Percentiles rank a stretch among this genome's conserved stretches.
These are phyloP conservation scores for Coenobita brevimanus DNA, from an alignment of 1,140 invertebrate genomes.

Conservation along the genomic window DNA sequence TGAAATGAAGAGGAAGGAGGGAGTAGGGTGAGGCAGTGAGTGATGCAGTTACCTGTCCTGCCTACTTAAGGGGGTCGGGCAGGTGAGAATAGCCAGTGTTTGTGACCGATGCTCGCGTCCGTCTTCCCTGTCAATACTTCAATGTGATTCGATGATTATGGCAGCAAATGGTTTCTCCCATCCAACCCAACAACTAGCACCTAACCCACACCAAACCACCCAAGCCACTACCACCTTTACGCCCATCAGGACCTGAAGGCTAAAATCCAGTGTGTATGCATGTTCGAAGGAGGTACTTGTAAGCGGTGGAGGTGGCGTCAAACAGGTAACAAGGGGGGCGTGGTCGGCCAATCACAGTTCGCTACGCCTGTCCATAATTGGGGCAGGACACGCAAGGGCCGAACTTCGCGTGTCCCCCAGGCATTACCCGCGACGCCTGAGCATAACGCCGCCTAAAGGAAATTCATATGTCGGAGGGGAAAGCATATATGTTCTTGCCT, in stretches of 20 bases:
- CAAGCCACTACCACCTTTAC: too few species aligned
- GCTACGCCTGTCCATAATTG: conserved; percentile 57
- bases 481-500: conserved; percentile 51
- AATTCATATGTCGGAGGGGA: conserved; percentile 51
- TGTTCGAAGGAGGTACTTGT: neutral
- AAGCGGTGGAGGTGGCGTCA: conserved; percentile 40
- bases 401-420: conserved; percentile 18
- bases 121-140: conserved; percentile 53
- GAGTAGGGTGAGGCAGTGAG: conserved; percentile 38
- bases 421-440: conserved; percentile 11
- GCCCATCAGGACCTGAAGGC: too few species aligned
- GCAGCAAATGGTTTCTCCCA: conserved; percentile 39
- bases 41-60: conserved; percentile 37
- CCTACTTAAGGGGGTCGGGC: conserved; percentile 42
- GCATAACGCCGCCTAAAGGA: conserved; percentile 42
- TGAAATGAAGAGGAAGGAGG: too few species aligned
- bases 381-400: conserved; percentile 35
- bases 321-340: conserved; percentile 61
- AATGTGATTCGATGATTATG: conserved; percentile 63
- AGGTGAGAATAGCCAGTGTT: conserved; percentile 57
- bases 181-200: neutral
- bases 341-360: conserved; percentile 59
- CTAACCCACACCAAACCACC: too few species aligned
- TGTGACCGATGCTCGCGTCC: conserved; percentile 53
- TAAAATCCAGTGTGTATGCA: too few species aligned